Conservation (phyloP, 2,113 vertebrate genomes). For the Archilochus colubris region DNA sequence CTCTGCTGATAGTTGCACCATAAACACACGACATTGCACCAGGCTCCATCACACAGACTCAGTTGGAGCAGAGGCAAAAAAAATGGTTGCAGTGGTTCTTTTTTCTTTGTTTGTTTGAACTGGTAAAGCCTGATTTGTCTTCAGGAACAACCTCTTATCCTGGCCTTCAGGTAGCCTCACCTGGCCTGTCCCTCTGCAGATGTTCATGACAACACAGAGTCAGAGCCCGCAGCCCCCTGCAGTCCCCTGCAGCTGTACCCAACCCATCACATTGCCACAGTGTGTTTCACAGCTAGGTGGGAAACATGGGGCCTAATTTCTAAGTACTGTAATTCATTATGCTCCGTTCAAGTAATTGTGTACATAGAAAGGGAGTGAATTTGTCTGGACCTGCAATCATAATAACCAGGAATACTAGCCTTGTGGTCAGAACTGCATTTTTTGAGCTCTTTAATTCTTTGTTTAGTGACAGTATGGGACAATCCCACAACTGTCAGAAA, state of each 20-base stretch:
- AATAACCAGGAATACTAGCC: neutral
- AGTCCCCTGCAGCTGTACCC: neutral
- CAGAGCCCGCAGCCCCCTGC: neutral
- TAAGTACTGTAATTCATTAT: neutral
- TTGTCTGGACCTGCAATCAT: slow-evolving; percentile 25
- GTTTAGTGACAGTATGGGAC: neutral
- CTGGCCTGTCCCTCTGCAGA: fast-evolving
- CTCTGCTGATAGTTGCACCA: neutral
- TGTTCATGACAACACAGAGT: fast-evolving
- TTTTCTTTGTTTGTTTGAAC: neutral
- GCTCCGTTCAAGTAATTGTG: neutral
- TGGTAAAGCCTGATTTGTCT: neutral
- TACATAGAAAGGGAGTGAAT: neutral
- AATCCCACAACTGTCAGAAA: slow-evolving; percentile 20
- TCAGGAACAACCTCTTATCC: neutral
- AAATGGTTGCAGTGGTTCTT: fast-evolving
- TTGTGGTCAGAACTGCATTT: slow-evolving; percentile 30
- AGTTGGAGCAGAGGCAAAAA: neutral
- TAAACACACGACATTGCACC: neutral
- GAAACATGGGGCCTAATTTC: neutral
- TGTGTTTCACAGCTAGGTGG: neutral
- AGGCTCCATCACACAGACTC: fast-evolving
- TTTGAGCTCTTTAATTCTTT: neutral
- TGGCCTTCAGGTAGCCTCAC: neutral
- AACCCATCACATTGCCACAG: neutral